phyloP scores from a whole-genome alignment of 2,113 vertebrate genomes.

The Myotis yumanensis region DNA sequence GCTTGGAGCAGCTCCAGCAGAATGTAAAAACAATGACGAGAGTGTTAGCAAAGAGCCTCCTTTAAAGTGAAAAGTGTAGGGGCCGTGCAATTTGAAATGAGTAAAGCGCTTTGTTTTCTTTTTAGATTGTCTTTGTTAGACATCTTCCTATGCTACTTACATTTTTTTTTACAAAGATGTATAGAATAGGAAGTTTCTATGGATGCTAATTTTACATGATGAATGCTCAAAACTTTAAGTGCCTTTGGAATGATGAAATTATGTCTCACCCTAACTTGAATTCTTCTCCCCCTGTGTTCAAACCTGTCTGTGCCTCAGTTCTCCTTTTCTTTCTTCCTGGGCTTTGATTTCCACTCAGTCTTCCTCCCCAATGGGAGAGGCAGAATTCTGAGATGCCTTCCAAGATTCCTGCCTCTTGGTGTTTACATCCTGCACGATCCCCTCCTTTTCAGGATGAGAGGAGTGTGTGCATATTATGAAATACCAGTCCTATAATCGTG shows the following conservation, averaged over 20 bases:
- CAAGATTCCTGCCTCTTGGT: background rate
- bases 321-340: background rate
- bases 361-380: background rate
- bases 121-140: background rate
- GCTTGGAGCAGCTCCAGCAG: conserved; percentile 34
- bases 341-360: background rate
- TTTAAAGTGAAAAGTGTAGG: background rate
- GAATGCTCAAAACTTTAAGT: background rate
- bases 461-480: background rate
- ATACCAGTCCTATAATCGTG: background rate
- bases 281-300: background rate
- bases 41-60: background rate
- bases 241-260: background rate
- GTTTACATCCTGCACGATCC: rapidly evolving
- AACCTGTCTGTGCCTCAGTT: background rate
- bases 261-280: background rate
- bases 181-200: background rate
- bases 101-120: conserved; percentile 2
- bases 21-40: background rate
- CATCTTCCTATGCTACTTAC: background rate
- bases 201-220: background rate
- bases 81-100: background rate
- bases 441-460: background rate
- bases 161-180: background rate
- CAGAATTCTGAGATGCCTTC: background rate